Evolutionary conservation across 2,888 invertebrate species (phyloP).

Genomic region (Griposia aprilina): DNA sequence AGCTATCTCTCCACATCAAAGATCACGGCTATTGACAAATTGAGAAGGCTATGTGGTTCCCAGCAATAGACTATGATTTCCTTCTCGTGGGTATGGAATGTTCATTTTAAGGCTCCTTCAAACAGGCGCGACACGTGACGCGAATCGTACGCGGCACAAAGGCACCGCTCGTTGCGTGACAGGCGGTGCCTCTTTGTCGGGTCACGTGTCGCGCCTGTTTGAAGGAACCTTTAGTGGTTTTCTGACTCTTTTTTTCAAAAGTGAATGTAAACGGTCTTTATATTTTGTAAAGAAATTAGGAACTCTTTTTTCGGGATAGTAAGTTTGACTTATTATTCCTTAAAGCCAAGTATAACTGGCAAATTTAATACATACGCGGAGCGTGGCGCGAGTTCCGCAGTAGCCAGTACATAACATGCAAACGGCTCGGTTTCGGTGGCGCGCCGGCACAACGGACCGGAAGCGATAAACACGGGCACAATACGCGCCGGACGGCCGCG

Average conservation of each 20-base stretch:
- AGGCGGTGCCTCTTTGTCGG: no score
- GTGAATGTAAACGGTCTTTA: neutral
- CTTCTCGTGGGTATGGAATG: no score
- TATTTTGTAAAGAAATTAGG: neutral
- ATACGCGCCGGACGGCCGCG: slow-evolving; percentile 58
- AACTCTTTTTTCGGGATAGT: neutral
- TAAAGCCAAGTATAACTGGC: slow-evolving; percentile 12
- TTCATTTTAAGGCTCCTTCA: no score
- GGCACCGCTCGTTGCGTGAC: no score
- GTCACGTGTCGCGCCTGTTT: no score
- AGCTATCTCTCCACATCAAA: neutral
- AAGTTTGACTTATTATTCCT: neutral
- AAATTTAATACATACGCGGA: slow-evolving; percentile 16
- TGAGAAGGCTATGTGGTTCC: neutral
- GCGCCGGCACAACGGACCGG: slow-evolving; percentile 61
- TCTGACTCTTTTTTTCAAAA: neutral
- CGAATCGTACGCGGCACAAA: no score
- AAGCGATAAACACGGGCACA: slow-evolving; percentile 60
- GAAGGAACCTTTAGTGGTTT: neutral
- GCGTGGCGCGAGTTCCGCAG: slow-evolving; percentile 24
- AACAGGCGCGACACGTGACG: no score
- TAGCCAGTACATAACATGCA: slow-evolving; percentile 48
- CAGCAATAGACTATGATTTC: neutral
- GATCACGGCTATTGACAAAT: neutral
- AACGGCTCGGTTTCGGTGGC: slow-evolving; percentile 56